Evolutionary conservation across 2,888 invertebrate genomes (phyloP), one percentile per base, ranked within the genome.

Genomic region (Meliscaeva auricollis): DNA sequence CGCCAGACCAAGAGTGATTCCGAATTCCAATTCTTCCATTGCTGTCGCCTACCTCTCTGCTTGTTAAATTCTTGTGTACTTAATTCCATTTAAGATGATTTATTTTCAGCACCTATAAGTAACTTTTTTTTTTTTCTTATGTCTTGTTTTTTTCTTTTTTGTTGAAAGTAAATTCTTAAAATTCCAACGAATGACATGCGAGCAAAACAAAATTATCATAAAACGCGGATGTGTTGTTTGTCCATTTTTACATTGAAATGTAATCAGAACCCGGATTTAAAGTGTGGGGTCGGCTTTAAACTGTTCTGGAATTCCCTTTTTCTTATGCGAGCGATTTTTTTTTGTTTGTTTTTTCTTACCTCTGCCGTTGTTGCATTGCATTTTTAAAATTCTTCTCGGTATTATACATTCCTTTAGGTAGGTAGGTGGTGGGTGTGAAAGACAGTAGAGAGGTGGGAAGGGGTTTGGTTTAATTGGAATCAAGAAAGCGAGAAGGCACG

Each of bases 191-290:
- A 70, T 46, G 35, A 66, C 44, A 56, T 76, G 41, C 48, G 11
- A 79, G 58, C 56, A 56, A 48, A 75, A 76, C 15, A 35, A 74
- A 72, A 81, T 82, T 77, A 82, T 77, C 82, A 77, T 73, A 78
- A 78, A 78, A 78, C 77, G 54, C 82, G 82, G 82, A 83, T 83
- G 73, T 9, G 38, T 38, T 60, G 69, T 73, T 77, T 73, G 50
- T 66, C 35, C 13, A 44, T 46, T 54, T 82, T 68, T 56, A 38
- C 77, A 82, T 73, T 60, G 60, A 68, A 77, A 77, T 62, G 26
- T 52, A 78, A 83, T 83, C 83, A 78, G 62, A 78, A 62, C 38
- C 44, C 73, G 44, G 72, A 48, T 60, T 22, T 44, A 66, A 15
- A 72, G 38, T 32, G 17, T 30, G 54, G 15, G 68, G 35, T 64